phyloP scores from a whole-genome alignment of 2,113 vertebrate genomes.

The Forbesichthys agassizii region DNA sequence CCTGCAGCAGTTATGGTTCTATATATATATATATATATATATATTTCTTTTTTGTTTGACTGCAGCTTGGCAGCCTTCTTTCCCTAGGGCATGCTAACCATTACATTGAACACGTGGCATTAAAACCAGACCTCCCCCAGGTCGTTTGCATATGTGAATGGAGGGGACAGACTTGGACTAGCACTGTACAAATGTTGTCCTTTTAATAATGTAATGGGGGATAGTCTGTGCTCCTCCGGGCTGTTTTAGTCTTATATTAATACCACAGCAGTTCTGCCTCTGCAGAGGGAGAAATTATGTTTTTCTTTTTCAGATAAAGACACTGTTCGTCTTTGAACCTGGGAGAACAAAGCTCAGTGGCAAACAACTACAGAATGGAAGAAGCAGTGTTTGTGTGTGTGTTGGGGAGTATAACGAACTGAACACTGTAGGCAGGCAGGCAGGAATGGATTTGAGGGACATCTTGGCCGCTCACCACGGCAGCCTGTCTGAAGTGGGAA shows the following conservation, averaged over 20 bases:
- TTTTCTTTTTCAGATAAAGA: constrained; percentile 43
- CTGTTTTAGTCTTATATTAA: constrained; percentile 21
- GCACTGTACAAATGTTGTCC: constrained; percentile 31
- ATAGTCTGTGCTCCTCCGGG: not conserved
- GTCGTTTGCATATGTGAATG: constrained; percentile 5
- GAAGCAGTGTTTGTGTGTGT: not conserved
- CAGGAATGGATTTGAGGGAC: not conserved
- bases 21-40: no score
- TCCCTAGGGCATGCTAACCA: constrained; percentile 25
- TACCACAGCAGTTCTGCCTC: constrained; percentile 12
- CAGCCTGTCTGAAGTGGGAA: not conserved
- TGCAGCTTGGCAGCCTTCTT: constrained; percentile 11
- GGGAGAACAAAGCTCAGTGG: constrained; percentile 29
- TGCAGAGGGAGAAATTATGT: constrained; percentile 12
- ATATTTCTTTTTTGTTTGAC: not conserved
- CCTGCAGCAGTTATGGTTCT: not conserved
- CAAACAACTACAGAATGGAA: constrained; percentile 8
- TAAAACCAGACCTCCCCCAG: constrained; percentile 26
- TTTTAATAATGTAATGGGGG: constrained; percentile 9
- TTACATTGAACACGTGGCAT: constrained; percentile 34
- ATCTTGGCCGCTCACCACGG: not conserved
- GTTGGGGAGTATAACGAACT: not conserved
- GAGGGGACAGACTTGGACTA: constrained; percentile 19
- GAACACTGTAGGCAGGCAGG: constrained; percentile 6
- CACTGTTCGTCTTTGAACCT: constrained; percentile 25